Base-by-base conservation (phyloP, 2,113 vertebrate species). In the Eclectus roratus region DNA sequence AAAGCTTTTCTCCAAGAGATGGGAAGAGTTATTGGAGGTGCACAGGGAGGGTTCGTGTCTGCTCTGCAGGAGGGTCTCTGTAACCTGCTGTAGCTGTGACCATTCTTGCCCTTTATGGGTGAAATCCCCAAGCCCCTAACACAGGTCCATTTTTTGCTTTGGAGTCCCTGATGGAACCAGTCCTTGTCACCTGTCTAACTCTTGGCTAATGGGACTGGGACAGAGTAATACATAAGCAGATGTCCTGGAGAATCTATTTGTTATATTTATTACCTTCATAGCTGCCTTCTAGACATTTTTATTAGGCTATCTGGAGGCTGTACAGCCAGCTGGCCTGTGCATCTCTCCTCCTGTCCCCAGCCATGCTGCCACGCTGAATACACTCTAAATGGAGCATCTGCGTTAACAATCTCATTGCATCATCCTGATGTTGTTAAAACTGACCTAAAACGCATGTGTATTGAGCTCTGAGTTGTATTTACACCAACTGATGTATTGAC, bases 211-310 rank as follows among this genome's bases (percentile, higher is more conserved):
- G 28, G 55, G 50, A 33, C 66, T 49, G 13, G 56, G 53, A 20
- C 58, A 61, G 53, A 70, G 43, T 43, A 41, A 69, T 83, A 80
- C 80, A 71, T 86, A 88, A 74, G 50, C 46, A 78, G 85, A 76
- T 88, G 80, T 86, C 61, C 72, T 50, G 50, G 73, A 39, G 64
- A 74, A 50, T 71, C 79, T 71, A 31, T 95, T 94, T 90, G 41
- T 93, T 91, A 73, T 63, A 25, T 69, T 84, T 91, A 94, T 85
- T 96, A 66, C 76, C 71, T 77, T 70, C 53, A 66, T 60, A 73
- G 64, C 94, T 79, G 3, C 58, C 49, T 91, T 80, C 82, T 80
- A 73, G 94, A 80, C 53, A 2, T 50, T 91, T 95, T 91, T 88
- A 86, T 91, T 91, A 76, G 66, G 60, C 71, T 94, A 3, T 88